Percentiles rank a stretch among this genome's conserved stretches.
Conservation (phyloP, 2,888 invertebrate species). For the Cephus runcator region DNA sequence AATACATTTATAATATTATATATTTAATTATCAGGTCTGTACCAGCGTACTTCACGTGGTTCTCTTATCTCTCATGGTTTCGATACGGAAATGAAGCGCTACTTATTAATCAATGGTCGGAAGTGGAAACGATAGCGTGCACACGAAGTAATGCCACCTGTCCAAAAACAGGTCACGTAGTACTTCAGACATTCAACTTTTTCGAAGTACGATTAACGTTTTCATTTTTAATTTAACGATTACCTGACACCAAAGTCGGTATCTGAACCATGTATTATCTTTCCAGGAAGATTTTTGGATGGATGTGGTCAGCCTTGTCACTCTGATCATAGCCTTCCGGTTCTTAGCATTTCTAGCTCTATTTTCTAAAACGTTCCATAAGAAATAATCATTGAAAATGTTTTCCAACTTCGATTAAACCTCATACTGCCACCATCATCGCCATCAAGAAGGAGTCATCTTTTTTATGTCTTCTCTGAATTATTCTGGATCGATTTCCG, state of each 20-base stretch:
- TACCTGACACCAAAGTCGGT: not conserved
- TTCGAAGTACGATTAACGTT: constrained; percentile 69
- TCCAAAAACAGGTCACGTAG: constrained; percentile 80
- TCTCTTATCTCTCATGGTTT: constrained; percentile 92
- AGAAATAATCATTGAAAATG: constrained; percentile 62
- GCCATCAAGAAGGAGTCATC: not conserved
- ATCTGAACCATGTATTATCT: constrained; percentile 32
- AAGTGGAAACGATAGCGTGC: constrained; percentile 81
- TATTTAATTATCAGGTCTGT: constrained; percentile 73
- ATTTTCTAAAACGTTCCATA: constrained; percentile 74
- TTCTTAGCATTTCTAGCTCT: constrained; percentile 81
- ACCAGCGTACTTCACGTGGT: constrained; percentile 85
- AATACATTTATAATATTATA: not conserved
- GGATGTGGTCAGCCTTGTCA: constrained; percentile 78
- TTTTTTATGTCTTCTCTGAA: not conserved
- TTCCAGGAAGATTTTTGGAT: constrained; percentile 75
- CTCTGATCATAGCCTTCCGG: constrained; percentile 80
- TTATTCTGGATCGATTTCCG: not conserved
- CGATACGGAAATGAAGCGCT: constrained; percentile 91
- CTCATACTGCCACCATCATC: not conserved
- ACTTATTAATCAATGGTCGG: constrained; percentile 88
- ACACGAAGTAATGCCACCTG: constrained; percentile 80
- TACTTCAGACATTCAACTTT: constrained; percentile 83
- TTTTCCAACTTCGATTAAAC: not conserved
- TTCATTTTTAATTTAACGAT: not conserved